phyloP scores from a whole-genome alignment of 2,888 invertebrate genomes.

The Trachelus iudaicus region DNA sequence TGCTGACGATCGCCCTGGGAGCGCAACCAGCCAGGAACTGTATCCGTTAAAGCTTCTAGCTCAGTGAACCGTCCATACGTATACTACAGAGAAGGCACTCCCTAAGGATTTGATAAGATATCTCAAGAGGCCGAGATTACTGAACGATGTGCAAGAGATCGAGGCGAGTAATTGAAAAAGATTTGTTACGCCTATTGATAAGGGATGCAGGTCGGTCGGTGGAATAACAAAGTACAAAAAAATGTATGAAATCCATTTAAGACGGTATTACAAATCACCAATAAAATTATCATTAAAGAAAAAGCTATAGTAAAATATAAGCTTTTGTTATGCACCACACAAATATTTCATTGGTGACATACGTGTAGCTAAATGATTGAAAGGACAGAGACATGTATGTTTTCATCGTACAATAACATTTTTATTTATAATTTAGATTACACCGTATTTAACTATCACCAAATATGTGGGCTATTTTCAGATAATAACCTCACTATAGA shows the following conservation, averaged over 20 bases:
- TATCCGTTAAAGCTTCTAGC: constrained; percentile 55
- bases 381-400: background rate
- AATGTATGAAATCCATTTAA: background rate
- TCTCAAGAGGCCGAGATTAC: constrained; percentile 51
- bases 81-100: constrained; percentile 45
- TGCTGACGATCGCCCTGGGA: constrained; percentile 62
- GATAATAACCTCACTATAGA: background rate
- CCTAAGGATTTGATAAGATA: constrained; percentile 53
- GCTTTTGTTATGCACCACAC: background rate
- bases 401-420: constrained; percentile 39
- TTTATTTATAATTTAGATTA: constrained; percentile 55
- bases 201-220: background rate
- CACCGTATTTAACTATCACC: constrained; percentile 23
- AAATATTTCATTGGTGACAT: background rate
- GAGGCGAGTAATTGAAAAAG: constrained; percentile 55
- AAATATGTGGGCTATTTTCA: background rate
- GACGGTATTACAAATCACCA: background rate
- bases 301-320: background rate
- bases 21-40: constrained; percentile 25
- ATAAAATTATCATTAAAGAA: background rate
- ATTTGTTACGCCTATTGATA: constrained; percentile 38
- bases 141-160: constrained; percentile 39
- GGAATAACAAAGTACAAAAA: background rate
- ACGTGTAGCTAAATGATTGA: background rate
- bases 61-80: constrained; percentile 52